These are phyloP conservation scores for Psilopogon haemacephalus DNA, from an alignment of 2,113 vertebrate species.

Conservation along the genomic window DNA sequence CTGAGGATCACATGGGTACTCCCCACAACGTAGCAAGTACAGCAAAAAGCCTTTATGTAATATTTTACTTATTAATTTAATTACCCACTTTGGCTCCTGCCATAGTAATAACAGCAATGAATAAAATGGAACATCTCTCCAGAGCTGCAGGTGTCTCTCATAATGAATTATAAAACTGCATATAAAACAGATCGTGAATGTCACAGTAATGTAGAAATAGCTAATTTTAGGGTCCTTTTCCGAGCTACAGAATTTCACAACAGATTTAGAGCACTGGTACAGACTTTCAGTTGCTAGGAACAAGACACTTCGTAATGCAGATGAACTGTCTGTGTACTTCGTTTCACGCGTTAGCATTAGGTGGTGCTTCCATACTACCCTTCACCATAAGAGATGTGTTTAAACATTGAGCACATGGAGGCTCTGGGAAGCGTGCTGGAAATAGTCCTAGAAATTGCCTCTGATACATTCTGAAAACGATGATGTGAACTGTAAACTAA, in stretches of 20 bases:
- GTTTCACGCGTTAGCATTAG: conserved; percentile 30
- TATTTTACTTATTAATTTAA: conserved; percentile 52
- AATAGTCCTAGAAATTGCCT: conserved; percentile 33
- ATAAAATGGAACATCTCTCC: conserved; percentile 3
- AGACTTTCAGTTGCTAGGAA: not conserved
- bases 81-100: conserved; percentile 15
- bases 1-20: not conserved
- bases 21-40: not conserved
- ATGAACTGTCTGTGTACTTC: conserved; percentile 12
- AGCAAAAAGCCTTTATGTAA: conserved; percentile 36
- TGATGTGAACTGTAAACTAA: conserved; percentile 7
- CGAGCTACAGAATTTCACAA: conserved; percentile 11
- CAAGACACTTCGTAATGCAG: not conserved
- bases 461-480: not conserved
- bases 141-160: conserved; percentile 38
- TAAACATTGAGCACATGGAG: not conserved
- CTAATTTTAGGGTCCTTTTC: conserved; percentile 25
- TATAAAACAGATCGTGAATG: not conserved
- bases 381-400: not conserved
- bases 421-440: not conserved
- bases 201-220: not conserved
- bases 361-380: conserved; percentile 11
- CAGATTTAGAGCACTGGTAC: not conserved
- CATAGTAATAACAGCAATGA: conserved; percentile 36
- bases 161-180: conserved; percentile 16